A percentile compares a stretch with the other conserved stretches of the same genome.
Conservation (phyloP, 2,113 vertebrate species). For the Heloderma charlesbogerti region DNA sequence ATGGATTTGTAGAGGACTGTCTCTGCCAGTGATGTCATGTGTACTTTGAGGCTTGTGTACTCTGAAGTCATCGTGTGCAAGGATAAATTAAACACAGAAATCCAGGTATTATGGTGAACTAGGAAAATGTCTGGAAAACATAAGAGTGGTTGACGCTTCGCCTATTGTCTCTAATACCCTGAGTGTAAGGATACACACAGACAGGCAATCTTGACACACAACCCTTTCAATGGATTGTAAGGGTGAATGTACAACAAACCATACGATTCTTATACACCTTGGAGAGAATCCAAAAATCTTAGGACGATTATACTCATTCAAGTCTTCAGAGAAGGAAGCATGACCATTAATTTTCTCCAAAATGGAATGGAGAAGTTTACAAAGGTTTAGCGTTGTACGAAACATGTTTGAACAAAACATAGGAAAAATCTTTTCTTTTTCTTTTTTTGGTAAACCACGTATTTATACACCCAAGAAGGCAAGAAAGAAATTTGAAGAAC, state of each 20-base stretch:
- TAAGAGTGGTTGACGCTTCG: neutral
- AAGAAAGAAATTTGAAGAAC: neutral
- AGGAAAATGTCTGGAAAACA: neutral
- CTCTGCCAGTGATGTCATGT: neutral
- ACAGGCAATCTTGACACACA: no score
- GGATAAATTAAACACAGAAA: neutral
- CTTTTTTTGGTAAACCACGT: neutral
- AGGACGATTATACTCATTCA: neutral
- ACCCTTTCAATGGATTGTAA: neutral
- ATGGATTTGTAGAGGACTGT: neutral
- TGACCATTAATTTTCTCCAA: neutral
- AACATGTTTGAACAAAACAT: constrained; percentile 42
- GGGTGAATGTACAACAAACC: neutral
- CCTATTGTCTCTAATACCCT: neutral
- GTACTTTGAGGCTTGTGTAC: neutral
- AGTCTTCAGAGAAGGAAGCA: neutral
- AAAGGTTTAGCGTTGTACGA: constrained; percentile 8
- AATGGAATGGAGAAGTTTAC: constrained; percentile 18
- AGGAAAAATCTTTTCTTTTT: constrained; percentile 31
- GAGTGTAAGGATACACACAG: neutral
- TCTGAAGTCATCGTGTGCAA: neutral
- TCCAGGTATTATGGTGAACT: neutral
- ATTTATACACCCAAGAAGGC: neutral
- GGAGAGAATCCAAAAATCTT: neutral
- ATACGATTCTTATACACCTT: neutral